A percentile compares a stretch with the other conserved stretches of the same genome.
These are phyloP conservation scores for Anas capensis DNA, from an alignment of 2,797 vertebrate genomes.

Conservation along the genomic window DNA sequence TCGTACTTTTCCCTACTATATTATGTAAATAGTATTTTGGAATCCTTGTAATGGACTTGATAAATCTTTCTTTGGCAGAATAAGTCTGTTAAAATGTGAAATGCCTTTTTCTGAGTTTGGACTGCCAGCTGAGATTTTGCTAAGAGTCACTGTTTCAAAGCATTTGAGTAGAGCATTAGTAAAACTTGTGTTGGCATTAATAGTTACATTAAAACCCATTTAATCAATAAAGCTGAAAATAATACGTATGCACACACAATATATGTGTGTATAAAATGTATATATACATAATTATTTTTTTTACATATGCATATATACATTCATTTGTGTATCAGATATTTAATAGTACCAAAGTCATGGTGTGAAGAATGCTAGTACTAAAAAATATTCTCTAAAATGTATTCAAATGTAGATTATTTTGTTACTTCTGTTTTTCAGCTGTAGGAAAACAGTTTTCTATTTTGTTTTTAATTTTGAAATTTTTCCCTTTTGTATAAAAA, in stretches of 20 bases:
- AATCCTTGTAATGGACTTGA: constrained; percentile 14
- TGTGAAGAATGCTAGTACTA: not conserved
- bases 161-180: not conserved
- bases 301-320: not conserved
- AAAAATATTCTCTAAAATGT: not conserved
- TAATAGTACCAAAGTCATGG: not conserved
- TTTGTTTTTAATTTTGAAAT: fast-evolving
- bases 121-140: not conserved
- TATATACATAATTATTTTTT: not conserved
- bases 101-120: not conserved
- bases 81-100: constrained; percentile 35
- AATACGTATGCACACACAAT: not conserved
- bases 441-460: not conserved
- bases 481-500: not conserved
- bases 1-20: constrained; percentile 9
- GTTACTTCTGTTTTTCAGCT: not conserved
- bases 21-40: constrained; percentile 45
- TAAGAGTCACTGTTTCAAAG: not conserved
- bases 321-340: not conserved
- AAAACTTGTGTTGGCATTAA: not conserved
- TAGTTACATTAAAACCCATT: not conserved
- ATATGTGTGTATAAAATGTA: not conserved
- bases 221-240: not conserved
- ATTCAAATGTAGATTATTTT: not conserved
- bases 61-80: not conserved